A percentile compares a stretch with the other conserved stretches of the same genome.
phyloP scores from a whole-genome alignment of 2,113 vertebrate genomes.

The Gavialis gangeticus region DNA sequence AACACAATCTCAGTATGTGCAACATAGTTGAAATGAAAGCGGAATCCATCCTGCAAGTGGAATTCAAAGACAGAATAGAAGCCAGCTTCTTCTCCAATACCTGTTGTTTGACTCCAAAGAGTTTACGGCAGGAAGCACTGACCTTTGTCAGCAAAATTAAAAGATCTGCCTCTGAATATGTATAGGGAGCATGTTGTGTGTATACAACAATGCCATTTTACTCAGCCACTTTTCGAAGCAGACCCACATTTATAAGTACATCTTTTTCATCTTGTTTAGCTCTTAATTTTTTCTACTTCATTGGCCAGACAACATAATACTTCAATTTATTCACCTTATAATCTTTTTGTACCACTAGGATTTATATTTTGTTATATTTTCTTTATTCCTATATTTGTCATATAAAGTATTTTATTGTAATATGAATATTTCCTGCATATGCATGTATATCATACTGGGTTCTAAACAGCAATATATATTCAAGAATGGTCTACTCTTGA shows the following conservation, averaged over 20 bases:
- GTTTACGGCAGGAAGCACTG: neutral
- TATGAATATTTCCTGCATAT: neutral
- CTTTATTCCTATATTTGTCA: neutral
- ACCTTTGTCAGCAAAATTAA: neutral
- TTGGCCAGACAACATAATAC: neutral
- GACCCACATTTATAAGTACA: neutral
- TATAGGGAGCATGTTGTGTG: neutral
- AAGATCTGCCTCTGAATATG: neutral
- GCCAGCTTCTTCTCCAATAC: neutral
- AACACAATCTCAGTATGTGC: no score
- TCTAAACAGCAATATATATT: neutral
- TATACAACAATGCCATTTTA: neutral
- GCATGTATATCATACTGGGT: neutral
- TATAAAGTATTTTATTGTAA: neutral
- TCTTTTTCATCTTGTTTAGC: neutral
- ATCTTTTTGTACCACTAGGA: neutral
- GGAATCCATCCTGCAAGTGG: neutral
- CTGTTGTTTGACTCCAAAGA: neutral
- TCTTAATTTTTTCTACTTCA: neutral
- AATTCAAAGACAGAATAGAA: neutral
- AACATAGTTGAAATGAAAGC: neutral
- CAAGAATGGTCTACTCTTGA: no score
- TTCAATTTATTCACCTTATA: neutral
- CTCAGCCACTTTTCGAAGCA: neutral
- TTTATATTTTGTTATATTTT: neutral